These are phyloP conservation scores for Tragelaphus strepsiceros DNA, from an alignment of 2,113 vertebrate genomes.

Conservation along the genomic window DNA sequence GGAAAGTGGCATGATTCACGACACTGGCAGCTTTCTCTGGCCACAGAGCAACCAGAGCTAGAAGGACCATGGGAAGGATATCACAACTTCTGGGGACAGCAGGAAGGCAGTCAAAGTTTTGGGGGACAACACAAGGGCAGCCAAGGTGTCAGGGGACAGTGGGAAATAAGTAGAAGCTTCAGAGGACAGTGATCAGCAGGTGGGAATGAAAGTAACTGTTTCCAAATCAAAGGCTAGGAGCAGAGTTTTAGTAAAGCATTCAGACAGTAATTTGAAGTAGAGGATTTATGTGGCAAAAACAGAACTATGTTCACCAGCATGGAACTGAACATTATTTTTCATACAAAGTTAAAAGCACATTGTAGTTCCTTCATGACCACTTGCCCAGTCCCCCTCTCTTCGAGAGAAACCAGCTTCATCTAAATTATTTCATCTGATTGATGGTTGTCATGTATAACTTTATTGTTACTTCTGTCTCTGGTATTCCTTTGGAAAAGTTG, in stretches of 20 bases:
- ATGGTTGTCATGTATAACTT: neutral
- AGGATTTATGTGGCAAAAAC: neutral
- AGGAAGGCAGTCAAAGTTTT: neutral
- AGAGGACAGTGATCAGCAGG: neutral
- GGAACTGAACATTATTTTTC: neutral
- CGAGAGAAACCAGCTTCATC: neutral
- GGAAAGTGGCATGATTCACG: neutral
- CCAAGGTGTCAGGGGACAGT: neutral
- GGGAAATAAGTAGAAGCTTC: neutral
- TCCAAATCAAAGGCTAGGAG: neutral
- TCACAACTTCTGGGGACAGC: neutral
- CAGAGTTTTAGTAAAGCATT: neutral
- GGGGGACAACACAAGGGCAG: neutral
- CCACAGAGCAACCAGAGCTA: neutral
- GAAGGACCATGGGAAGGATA: neutral
- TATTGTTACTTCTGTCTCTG: neutral
- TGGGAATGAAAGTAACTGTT: neutral
- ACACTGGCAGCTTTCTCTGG: neutral
- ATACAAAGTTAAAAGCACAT: neutral
- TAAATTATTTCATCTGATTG: neutral
- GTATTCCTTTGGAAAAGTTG: neutral
- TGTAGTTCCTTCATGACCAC: neutral
- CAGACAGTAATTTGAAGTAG: neutral
- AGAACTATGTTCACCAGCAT: neutral
- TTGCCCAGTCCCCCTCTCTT: neutral